A percentile compares a stretch with the other conserved stretches of the same genome.
Conservation (phyloP, 1,140 invertebrate species). For the Matsumurasca onukii region DNA sequence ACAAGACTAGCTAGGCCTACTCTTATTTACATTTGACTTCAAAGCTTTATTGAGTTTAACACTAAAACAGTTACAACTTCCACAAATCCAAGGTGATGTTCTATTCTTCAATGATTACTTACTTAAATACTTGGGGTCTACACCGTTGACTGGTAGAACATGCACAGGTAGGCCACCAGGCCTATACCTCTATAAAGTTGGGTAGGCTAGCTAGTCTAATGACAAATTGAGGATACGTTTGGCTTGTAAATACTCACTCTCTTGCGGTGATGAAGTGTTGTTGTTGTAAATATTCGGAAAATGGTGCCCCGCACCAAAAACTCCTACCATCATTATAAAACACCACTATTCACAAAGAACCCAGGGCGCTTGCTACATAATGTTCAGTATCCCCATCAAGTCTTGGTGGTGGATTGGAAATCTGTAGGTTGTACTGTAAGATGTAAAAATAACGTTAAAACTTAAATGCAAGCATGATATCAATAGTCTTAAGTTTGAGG, state of each 20-base stretch:
- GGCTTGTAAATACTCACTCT: constrained; percentile 26
- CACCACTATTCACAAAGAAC: no score
- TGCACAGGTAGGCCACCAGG: not conserved
- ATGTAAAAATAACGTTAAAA: no score
- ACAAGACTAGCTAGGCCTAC: not conserved
- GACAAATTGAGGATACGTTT: not conserved
- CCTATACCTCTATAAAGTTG: not conserved
- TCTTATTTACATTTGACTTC: not conserved
- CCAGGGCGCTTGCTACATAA: no score
- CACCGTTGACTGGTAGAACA: no score
- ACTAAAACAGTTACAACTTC: not conserved
- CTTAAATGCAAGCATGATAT: no score
- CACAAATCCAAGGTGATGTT: not conserved
- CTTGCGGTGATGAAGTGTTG: constrained; percentile 26
- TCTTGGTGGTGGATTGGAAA: no score
- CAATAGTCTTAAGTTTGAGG: no score
- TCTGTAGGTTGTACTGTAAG: no score
- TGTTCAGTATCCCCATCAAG: no score
- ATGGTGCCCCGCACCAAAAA: constrained; percentile 35
- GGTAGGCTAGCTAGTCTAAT: not conserved
- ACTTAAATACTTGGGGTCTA: not conserved
- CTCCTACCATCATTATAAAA: constrained; percentile 36
- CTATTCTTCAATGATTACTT: not conserved
- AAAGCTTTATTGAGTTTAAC: not conserved
- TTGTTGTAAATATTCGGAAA: constrained; percentile 25